Evolutionary conservation across 2,888 invertebrate genomes (phyloP).

Genomic region (Rhopalosiphum nymphaeae): DNA sequence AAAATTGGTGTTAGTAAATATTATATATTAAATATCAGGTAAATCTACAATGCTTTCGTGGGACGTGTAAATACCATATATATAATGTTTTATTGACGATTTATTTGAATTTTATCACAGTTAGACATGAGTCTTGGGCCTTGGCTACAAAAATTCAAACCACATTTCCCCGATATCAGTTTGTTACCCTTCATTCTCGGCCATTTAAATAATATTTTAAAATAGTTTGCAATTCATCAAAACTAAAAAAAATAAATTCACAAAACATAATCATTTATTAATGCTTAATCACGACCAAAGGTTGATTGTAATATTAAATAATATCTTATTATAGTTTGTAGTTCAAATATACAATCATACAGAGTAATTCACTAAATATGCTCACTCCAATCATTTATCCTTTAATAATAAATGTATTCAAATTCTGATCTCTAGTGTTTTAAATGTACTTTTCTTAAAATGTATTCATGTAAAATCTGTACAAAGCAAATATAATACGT

Average conservation of each 20-base stretch:
- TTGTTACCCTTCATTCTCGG: neutral
- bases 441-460: neutral
- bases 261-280: neutral
- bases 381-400: neutral
- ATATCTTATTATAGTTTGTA: neutral
- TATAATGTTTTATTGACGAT: neutral
- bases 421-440: neutral
- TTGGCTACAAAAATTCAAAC: neutral
- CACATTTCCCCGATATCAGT: neutral
- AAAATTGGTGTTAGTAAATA: too few species aligned
- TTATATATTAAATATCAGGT: too few species aligned
- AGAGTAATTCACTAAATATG: neutral
- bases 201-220: neutral
- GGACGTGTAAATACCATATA: neutral
- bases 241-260: neutral
- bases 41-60: neutral
- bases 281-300: neutral
- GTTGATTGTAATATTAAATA: neutral
- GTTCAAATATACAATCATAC: neutral
- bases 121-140: neutral
- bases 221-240: neutral
- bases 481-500: too few species aligned
- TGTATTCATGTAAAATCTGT: too few species aligned
- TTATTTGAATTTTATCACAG: neutral
- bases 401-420: neutral